Evolutionary conservation across 35 echinoderm and acorn worm genomes (phyloP), one percentile per base, ranked within the genome.

Genomic region (Strongylocentrotus purpuratus): DNA sequence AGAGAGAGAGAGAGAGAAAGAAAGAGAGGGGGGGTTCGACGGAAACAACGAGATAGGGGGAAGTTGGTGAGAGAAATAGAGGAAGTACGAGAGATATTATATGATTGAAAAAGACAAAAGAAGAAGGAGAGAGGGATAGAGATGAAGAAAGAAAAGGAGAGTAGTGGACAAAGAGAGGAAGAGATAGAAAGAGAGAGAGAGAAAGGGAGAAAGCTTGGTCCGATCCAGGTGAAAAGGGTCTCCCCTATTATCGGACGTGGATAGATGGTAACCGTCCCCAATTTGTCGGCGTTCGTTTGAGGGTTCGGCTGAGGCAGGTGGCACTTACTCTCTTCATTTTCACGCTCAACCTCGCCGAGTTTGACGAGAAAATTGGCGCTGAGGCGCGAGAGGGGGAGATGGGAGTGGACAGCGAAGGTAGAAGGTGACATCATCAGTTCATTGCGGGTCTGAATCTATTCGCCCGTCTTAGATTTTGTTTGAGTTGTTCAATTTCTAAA

Each of bases 291-390:
- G 91, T 14, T 33, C 91, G 32, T 93, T 93, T 93, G 91, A 93
- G 91, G n/a, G n/a, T 12, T 50, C n/a, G 45, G 17, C 31, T 58
- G n/a, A 45, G 91, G 91, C 91, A 93, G 91, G 46, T 93, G 91
- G 91, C n/a, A 31, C 91, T 5, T 20, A 46, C 45, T 58, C 31
- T 46, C 33, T 93, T 93, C 91, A 93, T 93, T 93, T 93, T 93
- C 91, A 93, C 91, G 91, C 91, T 93, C 48, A 93, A 93, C 91
- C 91, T 93, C 91, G 48, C 48, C 91, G 46, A 93, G 91, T 93
- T 93, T 93, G 91, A 93, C 47, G 91, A 93, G 91, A 93, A 93
- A 93, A 93, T 93, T 58, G 91, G 48, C 46, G 46, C 32, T 31
- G 48, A 28, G 48, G 91, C 31, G 46, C 46, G 28, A 91, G 35